Conservation (phyloP, 2,888 invertebrate genomes). For the Tiphia femorata region DNA sequence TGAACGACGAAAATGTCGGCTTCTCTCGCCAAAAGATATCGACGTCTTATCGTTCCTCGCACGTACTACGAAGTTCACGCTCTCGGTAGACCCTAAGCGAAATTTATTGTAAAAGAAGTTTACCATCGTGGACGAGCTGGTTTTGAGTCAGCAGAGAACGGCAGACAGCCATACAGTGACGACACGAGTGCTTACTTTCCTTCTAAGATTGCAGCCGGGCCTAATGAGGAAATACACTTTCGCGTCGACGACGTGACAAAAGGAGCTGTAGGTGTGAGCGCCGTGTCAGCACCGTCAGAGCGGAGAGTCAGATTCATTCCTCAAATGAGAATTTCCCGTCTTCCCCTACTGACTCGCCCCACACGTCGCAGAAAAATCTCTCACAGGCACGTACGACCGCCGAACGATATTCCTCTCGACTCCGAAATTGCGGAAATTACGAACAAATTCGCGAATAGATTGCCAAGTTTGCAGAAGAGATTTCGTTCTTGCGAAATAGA, state of each 20-base stretch:
- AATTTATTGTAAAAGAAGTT: no score
- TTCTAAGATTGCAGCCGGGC: slow-evolving; percentile 34
- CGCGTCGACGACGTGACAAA: slow-evolving; percentile 47
- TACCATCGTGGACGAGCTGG: no score
- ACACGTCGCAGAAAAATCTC: slow-evolving; percentile 1
- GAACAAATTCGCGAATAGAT: no score
- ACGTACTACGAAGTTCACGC: no score
- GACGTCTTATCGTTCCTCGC: not conserved
- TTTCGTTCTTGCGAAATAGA: no score
- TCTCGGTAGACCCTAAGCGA: no score
- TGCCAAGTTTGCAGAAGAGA: no score
- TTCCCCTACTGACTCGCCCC: slow-evolving; percentile 11
- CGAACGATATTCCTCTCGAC: no score
- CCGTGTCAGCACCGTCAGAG: slow-evolving; percentile 42
- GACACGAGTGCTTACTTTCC: slow-evolving; percentile 28
- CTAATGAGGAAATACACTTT: slow-evolving; percentile 53
- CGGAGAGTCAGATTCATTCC: slow-evolving; percentile 46
- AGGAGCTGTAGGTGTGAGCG: no score
- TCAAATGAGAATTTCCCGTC: slow-evolving; percentile 51
- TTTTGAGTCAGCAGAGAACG: no score
- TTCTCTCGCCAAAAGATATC: not conserved
- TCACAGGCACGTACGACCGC: not conserved
- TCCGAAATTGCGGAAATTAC: no score
- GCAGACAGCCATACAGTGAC: no score
- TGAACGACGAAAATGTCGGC: not conserved